Conservation (phyloP, 2,113 vertebrate species). For the Mobula birostris region DNA sequence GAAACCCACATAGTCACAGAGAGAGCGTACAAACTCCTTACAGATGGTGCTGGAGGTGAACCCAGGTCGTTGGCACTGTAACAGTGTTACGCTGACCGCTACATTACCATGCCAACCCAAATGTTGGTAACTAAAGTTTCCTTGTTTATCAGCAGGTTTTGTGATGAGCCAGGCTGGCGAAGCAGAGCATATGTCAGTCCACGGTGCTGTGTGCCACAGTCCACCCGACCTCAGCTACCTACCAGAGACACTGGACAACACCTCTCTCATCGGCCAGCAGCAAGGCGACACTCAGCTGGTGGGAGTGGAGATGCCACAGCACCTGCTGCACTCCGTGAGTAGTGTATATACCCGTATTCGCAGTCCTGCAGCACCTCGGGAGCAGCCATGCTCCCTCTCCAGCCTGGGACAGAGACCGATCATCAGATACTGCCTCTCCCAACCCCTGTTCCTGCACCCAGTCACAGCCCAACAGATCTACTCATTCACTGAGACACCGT, state of each 20-base stretch:
- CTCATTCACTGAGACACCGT: no score
- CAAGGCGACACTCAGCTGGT: not conserved
- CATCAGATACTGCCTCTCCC: no score
- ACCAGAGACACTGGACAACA: not conserved
- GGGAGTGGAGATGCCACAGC: not conserved
- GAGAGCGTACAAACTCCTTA: no score
- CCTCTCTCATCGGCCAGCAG: not conserved
- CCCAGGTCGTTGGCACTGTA: no score
- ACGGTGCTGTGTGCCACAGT: not conserved
- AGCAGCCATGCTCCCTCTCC: not conserved
- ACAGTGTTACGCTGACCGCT: no score
- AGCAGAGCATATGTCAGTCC: not conserved
- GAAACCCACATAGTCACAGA: no score
- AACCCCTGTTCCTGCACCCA: no score
- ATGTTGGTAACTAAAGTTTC: no score
- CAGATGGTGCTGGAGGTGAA: no score
- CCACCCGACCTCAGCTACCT: not conserved
- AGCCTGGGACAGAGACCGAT: not conserved
- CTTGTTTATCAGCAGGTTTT: not conserved
- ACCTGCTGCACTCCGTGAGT: not conserved
- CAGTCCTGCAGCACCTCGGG: not conserved
- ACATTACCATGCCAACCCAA: no score
- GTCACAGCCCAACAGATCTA: no score
- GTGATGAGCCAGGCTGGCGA: not conserved
- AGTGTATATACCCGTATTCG: not conserved